A percentile compares a stretch with the other conserved stretches of the same genome.
Conservation (phyloP, 2,888 invertebrate species). For the Chrysolina oricalcia region DNA sequence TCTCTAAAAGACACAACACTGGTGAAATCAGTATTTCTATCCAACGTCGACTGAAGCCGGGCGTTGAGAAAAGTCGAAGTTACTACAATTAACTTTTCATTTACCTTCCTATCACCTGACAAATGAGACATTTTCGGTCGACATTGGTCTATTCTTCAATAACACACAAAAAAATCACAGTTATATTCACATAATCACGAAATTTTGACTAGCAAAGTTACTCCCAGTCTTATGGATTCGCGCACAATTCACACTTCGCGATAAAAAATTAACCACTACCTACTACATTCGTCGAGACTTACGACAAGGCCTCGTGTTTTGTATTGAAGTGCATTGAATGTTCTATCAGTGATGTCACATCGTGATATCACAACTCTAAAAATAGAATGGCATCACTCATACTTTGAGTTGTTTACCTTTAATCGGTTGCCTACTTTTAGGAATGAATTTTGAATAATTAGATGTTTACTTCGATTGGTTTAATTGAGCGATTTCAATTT, state of each 20-base stretch:
- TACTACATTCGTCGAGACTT: background rate
- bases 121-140: constrained; percentile 27
- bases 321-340: constrained; percentile 33
- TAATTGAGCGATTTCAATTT: no score
- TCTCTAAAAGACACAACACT: no score
- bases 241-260: constrained; percentile 3
- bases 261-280: background rate
- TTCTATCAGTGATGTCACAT: constrained; percentile 56
- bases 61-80: constrained; percentile 5
- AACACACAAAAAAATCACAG: constrained; percentile 9
- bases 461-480: constrained; percentile 5
- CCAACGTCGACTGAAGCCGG: background rate
- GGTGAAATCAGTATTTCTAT: background rate
- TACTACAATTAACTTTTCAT: background rate
- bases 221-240: background rate
- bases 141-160: constrained; percentile 29
- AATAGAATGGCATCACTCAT: constrained; percentile 61
- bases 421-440: constrained; percentile 52
- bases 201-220: no score
- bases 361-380: constrained; percentile 61
- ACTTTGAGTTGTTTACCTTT: constrained; percentile 55
- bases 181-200: no score
- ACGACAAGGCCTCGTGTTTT: constrained; percentile 17
- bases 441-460: constrained; percentile 5
- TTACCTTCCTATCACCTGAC: constrained; percentile 38